phyloP scores from a whole-genome alignment of 2,888 invertebrate species.

The Rhagophthalmus giganteus region DNA sequence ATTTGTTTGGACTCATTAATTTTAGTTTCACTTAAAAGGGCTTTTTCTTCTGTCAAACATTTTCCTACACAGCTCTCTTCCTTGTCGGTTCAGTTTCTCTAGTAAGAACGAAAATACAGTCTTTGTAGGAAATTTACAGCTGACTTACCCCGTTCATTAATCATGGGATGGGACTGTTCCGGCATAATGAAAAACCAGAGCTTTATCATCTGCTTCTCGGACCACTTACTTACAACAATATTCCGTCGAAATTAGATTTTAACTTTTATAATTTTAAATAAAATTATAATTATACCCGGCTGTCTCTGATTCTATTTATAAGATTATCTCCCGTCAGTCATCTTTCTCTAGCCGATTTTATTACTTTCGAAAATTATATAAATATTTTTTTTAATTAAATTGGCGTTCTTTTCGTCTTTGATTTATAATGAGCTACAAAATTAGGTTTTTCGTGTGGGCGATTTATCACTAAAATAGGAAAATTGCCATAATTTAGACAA shows the following conservation, averaged over 20 bases:
- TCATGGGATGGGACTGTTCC: slow-evolving; percentile 44
- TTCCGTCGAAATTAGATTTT: slow-evolving; percentile 40
- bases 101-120: slow-evolving; percentile 34
- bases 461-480: too few relatives aligned
- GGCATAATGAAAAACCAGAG: slow-evolving; percentile 46
- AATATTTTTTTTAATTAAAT: too few relatives aligned
- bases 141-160: slow-evolving; percentile 47
- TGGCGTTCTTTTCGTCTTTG: too few relatives aligned
- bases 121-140: slow-evolving; percentile 44
- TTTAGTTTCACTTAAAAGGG: slow-evolving; percentile 25
- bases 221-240: slow-evolving; percentile 44
- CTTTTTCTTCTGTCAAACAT: slow-evolving; percentile 18
- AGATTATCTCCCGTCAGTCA: slow-evolving; percentile 14
- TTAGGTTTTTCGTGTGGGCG: too few relatives aligned
- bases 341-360: slow-evolving; percentile 6
- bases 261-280: slow-evolving; percentile 29
- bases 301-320: slow-evolving; percentile 13
- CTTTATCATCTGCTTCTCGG: slow-evolving; percentile 47
- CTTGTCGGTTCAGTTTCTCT: slow-evolving; percentile 17
- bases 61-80: slow-evolving; percentile 23
- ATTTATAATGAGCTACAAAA: too few relatives aligned
- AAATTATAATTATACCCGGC: slow-evolving; percentile 18
- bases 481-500: too few relatives aligned
- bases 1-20: slow-evolving; percentile 28
- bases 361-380: too few relatives aligned